phyloP scores from a whole-genome alignment of 2,888 invertebrate species.

The Tenthredo notha region DNA sequence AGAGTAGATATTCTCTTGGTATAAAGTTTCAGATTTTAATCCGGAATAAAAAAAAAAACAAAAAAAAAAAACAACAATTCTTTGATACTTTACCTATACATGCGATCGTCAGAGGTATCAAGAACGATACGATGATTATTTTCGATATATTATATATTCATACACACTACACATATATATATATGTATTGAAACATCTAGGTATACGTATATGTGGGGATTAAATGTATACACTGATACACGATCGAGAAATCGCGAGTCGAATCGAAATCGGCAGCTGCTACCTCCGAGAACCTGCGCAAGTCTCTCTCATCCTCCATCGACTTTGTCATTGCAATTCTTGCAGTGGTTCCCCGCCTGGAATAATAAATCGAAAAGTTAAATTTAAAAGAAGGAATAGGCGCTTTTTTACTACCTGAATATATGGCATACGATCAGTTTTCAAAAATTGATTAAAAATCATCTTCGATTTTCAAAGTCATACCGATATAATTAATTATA shows the following conservation, averaged over 20 bases:
- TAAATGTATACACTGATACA: not conserved
- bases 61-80: no score
- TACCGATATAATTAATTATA: no score
- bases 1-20: not conserved
- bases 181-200: not conserved
- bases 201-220: not conserved
- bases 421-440: not conserved
- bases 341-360: slow-evolving; percentile 22
- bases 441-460: no score
- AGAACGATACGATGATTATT: not conserved
- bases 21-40: not conserved
- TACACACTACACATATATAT: not conserved
- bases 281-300: slow-evolving; percentile 6
- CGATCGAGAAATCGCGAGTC: slow-evolving; percentile 24
- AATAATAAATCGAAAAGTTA: not conserved
- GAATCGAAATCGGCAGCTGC: slow-evolving; percentile 47
- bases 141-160: not conserved
- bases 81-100: not conserved
- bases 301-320: slow-evolving; percentile 29
- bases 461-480: no score
- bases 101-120: not conserved
- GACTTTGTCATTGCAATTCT: slow-evolving; percentile 17
- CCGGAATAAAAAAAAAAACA: not conserved
- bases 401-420: not conserved
- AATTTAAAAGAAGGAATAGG: not conserved